Evolutionary conservation across 2,113 vertebrate genomes (phyloP).

Genomic region (Aptenodytes patagonicus): DNA sequence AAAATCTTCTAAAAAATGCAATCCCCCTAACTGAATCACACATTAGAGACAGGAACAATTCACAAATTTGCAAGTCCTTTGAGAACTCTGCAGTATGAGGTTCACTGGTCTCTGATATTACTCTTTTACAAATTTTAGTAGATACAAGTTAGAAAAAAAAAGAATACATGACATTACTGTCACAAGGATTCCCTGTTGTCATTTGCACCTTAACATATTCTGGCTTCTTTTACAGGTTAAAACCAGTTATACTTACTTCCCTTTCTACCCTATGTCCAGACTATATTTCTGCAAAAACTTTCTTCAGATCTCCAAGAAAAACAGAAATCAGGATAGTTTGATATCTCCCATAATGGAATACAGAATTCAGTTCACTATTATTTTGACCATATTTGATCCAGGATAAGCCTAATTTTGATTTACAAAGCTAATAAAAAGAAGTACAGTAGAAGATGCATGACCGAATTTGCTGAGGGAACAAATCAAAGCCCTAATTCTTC

Average conservation of each 20-base stretch:
- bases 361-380: neutral
- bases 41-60: neutral
- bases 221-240: neutral
- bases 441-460: neutral
- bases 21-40: neutral
- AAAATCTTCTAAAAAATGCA: neutral
- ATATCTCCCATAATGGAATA: neutral
- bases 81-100: neutral
- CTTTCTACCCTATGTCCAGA: neutral
- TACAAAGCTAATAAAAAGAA: neutral
- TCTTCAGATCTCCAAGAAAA: neutral
- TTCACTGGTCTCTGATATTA: neutral
- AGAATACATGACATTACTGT: neutral
- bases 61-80: neutral
- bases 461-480: neutral
- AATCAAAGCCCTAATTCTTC: neutral
- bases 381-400: neutral
- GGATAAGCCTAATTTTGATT: neutral
- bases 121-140: neutral
- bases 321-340: neutral
- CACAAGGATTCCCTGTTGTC: neutral
- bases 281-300: neutral
- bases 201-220: neutral
- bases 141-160: neutral
- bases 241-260: neutral